A percentile compares a stretch with the other conserved stretches of the same genome.
phyloP scores from a whole-genome alignment of 2,888 invertebrate genomes.

The Lepetodrilus schrolli region DNA sequence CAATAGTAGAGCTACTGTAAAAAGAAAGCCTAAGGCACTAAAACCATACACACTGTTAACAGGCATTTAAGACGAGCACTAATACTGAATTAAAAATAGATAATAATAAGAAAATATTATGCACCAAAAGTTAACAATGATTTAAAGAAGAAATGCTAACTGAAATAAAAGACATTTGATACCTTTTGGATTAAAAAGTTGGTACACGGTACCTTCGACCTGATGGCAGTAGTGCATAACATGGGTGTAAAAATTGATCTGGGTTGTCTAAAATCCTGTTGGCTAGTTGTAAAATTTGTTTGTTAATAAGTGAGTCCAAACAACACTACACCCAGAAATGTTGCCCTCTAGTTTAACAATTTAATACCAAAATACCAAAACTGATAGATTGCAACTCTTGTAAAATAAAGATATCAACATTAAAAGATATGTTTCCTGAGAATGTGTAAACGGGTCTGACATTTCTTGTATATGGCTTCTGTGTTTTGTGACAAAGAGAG shows the following conservation, averaged over 20 bases:
- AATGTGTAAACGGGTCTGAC: background rate
- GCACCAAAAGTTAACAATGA: too few relatives aligned
- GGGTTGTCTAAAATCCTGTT: background rate
- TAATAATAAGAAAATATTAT: too few relatives aligned
- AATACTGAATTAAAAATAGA: too few relatives aligned
- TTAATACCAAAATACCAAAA: background rate
- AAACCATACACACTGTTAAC: too few relatives aligned
- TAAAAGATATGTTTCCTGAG: background rate
- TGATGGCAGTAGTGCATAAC: background rate
- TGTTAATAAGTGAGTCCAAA: background rate
- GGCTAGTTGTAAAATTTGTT: background rate
- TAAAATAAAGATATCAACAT: background rate
- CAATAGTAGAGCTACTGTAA: too few relatives aligned
- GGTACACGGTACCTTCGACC: background rate
- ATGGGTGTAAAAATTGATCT: background rate
- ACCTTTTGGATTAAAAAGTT: background rate
- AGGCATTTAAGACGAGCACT: too few relatives aligned
- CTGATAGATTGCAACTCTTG: background rate
- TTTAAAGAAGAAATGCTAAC: too few relatives aligned
- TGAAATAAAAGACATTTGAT: too few relatives aligned
- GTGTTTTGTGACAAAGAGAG: background rate
- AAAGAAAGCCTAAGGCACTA: too few relatives aligned
- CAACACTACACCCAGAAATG: background rate
- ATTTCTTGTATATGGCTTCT: background rate
- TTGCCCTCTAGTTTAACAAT: background rate